These are phyloP conservation scores for Myioborus miniatus DNA, from an alignment of 2,797 vertebrate genomes.

Conservation along the genomic window DNA sequence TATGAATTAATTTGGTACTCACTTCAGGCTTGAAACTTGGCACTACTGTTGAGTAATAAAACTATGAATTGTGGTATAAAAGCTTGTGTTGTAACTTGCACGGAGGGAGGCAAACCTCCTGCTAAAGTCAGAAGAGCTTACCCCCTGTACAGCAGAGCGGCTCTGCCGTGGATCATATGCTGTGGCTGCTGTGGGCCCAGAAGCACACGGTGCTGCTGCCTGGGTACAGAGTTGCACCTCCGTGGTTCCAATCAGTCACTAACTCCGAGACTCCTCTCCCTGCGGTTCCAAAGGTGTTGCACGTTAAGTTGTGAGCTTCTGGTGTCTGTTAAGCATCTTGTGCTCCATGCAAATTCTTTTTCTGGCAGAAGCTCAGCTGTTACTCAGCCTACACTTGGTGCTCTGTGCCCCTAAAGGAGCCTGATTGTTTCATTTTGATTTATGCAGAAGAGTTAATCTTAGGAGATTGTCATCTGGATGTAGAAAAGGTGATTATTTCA, in stretches of 20 bases:
- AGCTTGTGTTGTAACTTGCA: not conserved
- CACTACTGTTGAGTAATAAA: not conserved
- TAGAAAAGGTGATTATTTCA: not conserved
- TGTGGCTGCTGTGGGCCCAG: not conserved
- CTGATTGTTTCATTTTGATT: not conserved
- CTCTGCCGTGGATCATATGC: rapidly evolving
- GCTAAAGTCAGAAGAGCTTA: not conserved
- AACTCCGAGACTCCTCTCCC: not conserved
- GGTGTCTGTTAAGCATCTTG: not conserved
- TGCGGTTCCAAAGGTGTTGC: not conserved
- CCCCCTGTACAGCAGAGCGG: rapidly evolving
- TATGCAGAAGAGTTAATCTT: not conserved
- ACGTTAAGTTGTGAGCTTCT: not conserved
- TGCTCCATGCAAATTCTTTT: not conserved
- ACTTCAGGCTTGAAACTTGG: not conserved
- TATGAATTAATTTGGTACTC: not conserved
- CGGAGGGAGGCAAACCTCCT: not conserved
- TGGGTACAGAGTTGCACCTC: not conserved
- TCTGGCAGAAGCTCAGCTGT: not conserved
- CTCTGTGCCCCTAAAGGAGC: not conserved
- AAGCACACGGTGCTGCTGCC: not conserved
- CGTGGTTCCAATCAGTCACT: not conserved
- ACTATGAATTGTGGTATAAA: not conserved
- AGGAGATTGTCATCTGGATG: not conserved
- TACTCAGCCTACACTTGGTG: not conserved